Conservation (phyloP, 2,113 vertebrate species). For the Piprites chloris region DNA sequence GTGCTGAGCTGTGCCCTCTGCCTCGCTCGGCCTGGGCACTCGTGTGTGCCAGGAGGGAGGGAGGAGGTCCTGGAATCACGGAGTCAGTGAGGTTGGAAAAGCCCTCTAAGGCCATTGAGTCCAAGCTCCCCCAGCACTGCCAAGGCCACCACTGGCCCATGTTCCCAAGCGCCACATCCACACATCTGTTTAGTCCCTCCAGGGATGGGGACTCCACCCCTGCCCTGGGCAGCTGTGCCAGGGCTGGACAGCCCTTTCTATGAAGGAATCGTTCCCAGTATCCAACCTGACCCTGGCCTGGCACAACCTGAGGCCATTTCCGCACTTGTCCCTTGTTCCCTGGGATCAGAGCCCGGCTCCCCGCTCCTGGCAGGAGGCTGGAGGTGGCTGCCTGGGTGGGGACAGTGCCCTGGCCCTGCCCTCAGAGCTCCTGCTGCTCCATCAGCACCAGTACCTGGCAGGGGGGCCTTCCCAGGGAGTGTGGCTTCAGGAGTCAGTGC, state of each 20-base stretch:
- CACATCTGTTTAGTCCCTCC: not conserved
- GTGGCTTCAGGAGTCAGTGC: not conserved
- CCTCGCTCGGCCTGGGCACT: not conserved
- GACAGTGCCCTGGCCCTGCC: not conserved
- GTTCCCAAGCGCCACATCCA: not conserved
- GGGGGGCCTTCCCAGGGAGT: rapidly evolving
- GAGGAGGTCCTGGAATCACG: not conserved
- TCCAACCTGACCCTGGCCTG: not conserved
- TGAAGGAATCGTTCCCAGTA: not conserved
- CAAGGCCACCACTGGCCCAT: not conserved
- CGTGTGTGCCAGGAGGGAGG: not conserved
- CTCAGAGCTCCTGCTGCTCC: not conserved
- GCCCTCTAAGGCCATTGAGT: not conserved
- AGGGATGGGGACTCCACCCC: not conserved
- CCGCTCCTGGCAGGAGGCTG: not conserved
- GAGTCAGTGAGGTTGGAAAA: not conserved
- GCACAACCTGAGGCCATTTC: not conserved
- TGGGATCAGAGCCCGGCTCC: not conserved
- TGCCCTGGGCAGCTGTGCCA: not conserved
- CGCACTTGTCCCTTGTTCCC: not conserved
- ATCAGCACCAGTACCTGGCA: rapidly evolving
- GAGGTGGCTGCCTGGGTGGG: not conserved
- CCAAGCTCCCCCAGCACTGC: not conserved
- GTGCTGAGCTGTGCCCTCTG: rapidly evolving
- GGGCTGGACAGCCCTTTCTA: not conserved